Evolutionary conservation across 1,140 invertebrate species (phyloP).

Genomic region (Brachionus asplanchnoidis): DNA sequence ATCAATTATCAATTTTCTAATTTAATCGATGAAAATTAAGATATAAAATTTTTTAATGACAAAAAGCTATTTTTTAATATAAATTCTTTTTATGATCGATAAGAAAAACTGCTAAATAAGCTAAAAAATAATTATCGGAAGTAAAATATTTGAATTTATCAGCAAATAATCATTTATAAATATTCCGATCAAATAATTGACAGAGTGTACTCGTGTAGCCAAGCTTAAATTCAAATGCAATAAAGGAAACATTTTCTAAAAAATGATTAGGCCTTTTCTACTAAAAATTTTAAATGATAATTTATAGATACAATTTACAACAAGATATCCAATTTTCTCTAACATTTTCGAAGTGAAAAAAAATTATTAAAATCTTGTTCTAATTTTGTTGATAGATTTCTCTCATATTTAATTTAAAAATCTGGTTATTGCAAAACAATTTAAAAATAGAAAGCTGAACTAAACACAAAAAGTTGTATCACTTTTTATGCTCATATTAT

Average conservation of each 20-base stretch:
- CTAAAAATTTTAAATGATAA: neutral
- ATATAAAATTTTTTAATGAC: neutral
- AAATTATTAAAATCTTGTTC: neutral
- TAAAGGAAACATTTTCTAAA: neutral
- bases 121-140: neutral
- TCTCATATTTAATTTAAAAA: constrained; percentile 13
- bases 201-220: neutral
- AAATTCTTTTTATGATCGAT: neutral
- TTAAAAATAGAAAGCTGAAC: constrained; percentile 2
- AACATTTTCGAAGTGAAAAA: neutral
- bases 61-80: neutral
- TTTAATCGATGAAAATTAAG: neutral
- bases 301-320: neutral
- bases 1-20: no score
- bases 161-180: neutral
- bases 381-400: neutral
- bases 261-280: neutral
- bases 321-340: neutral
- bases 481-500: neutral
- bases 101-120: neutral
- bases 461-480: neutral
- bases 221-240: neutral
- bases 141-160: neutral
- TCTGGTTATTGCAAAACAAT: constrained; percentile 11
- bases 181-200: neutral